Evolutionary conservation across 2,797 vertebrate species (phyloP).

Genomic region (Xyrichtys novacula): DNA sequence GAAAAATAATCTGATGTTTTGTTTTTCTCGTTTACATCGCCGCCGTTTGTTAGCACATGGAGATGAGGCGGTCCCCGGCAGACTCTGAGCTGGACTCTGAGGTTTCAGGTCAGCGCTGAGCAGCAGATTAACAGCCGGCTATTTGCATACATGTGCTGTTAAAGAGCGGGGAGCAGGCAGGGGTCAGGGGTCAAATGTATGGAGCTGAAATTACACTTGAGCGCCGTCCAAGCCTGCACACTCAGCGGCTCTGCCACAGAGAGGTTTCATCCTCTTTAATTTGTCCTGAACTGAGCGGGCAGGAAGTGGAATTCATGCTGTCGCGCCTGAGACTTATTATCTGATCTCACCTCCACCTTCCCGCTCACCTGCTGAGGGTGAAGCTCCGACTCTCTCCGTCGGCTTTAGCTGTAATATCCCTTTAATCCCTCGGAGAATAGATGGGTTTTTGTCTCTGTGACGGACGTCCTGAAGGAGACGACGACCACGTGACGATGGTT

Average conservation of each 20-base stretch:
- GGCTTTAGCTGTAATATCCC: background rate
- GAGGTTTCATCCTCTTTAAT: constrained; percentile 39
- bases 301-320: constrained; percentile 38
- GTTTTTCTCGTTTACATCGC: background rate
- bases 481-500: background rate
- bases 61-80: background rate
- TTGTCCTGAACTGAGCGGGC: constrained; percentile 18
- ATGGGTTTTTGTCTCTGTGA: background rate
- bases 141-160: constrained; percentile 56
- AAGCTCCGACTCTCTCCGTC: background rate
- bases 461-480: background rate
- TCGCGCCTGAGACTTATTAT: constrained; percentile 37
- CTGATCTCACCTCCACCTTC: constrained; percentile 35
- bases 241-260: constrained; percentile 2
- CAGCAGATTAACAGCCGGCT: constrained; percentile 61
- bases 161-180: constrained; percentile 35
- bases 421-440: background rate
- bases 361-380: constrained; percentile 23
- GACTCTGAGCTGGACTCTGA: constrained; percentile 1
- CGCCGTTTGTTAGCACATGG: background rate
- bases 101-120: constrained; percentile 24
- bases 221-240: constrained; percentile 19
- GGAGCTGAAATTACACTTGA: constrained; percentile 46
- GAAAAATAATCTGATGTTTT: no score
- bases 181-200: constrained; percentile 57